These are phyloP conservation scores for Dendropsophus ebraccatus DNA, from an alignment of 2,113 vertebrate genomes.

Conservation along the genomic window DNA sequence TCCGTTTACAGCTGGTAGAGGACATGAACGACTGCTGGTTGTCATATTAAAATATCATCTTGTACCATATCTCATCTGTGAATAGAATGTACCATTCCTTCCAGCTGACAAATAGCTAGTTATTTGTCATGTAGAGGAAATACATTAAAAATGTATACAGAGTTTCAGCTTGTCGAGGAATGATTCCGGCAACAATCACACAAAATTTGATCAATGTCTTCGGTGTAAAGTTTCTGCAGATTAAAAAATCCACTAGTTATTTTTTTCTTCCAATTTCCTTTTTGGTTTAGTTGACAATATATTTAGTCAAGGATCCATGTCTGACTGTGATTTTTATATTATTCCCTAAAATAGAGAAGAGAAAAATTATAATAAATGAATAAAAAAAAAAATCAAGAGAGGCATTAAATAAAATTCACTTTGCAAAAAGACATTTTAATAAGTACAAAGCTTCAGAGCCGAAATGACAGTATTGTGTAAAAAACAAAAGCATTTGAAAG, in stretches of 20 bases:
- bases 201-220: slow-evolving; percentile 58
- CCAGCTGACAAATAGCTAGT: slow-evolving; percentile 42
- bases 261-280: neutral
- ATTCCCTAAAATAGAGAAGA: slow-evolving; percentile 31
- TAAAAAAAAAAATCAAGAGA: neutral
- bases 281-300: neutral
- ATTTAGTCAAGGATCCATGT: slow-evolving; percentile 5
- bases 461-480: slow-evolving; percentile 22
- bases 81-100: slow-evolving; percentile 66
- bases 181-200: slow-evolving; percentile 55
- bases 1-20: slow-evolving; percentile 80
- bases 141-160: slow-evolving; percentile 39
- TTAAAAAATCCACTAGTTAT: slow-evolving; percentile 14
- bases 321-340: neutral
- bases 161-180: slow-evolving; percentile 34
- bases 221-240: slow-evolving; percentile 30
- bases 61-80: slow-evolving; percentile 37
- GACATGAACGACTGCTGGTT: slow-evolving; percentile 82
- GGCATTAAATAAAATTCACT: slow-evolving; percentile 27
- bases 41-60: slow-evolving; percentile 82
- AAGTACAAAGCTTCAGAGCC: slow-evolving; percentile 7
- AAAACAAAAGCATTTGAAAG: slow-evolving; percentile 42
- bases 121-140: slow-evolving; percentile 24
- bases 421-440: slow-evolving; percentile 24
- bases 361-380: slow-evolving; percentile 8